phyloP scores from a whole-genome alignment of 2,797 vertebrate genomes.

The Chelidonichthys spinosus region DNA sequence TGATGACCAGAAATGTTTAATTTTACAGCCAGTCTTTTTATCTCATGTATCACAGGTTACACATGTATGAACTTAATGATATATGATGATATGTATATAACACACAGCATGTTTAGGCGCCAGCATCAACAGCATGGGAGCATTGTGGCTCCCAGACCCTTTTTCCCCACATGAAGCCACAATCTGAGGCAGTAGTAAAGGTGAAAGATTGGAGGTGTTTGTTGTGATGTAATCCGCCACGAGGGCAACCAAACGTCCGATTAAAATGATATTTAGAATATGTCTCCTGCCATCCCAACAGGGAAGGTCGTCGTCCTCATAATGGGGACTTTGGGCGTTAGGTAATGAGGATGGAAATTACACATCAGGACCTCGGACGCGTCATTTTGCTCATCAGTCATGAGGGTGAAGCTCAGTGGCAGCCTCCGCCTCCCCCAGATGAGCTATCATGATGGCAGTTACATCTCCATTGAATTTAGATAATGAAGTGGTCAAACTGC shows the following conservation, averaged over 20 bases:
- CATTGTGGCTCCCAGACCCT: constrained; percentile 32
- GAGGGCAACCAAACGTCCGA: constrained; percentile 19
- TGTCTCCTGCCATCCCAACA: constrained; percentile 8
- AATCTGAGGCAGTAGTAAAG: constrained; percentile 31
- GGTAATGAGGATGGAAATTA: constrained; percentile 36
- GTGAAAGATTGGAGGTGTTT: constrained; percentile 16
- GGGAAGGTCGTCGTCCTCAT: constrained; percentile 28
- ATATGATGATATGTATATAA: no score
- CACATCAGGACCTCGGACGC: constrained; percentile 5
- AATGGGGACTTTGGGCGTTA: constrained; percentile 25
- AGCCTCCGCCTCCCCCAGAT: neutral
- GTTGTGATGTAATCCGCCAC: constrained; percentile 19
- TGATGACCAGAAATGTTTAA: constrained; percentile 1
- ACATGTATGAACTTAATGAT: neutral
- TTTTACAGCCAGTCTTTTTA: constrained; percentile 3
- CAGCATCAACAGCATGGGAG: constrained; percentile 27
- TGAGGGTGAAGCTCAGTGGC: neutral
- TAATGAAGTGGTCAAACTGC: neutral
- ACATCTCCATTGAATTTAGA: neutral
- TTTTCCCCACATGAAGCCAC: neutral
- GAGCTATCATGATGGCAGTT: neutral
- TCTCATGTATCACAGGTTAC: neutral
- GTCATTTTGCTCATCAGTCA: neutral
- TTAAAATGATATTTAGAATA: constrained; percentile 28
- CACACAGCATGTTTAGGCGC: constrained; percentile 6